These are phyloP conservation scores for Rhyacichthys aspro DNA, from an alignment of 2,797 vertebrate genomes.

Conservation along the genomic window DNA sequence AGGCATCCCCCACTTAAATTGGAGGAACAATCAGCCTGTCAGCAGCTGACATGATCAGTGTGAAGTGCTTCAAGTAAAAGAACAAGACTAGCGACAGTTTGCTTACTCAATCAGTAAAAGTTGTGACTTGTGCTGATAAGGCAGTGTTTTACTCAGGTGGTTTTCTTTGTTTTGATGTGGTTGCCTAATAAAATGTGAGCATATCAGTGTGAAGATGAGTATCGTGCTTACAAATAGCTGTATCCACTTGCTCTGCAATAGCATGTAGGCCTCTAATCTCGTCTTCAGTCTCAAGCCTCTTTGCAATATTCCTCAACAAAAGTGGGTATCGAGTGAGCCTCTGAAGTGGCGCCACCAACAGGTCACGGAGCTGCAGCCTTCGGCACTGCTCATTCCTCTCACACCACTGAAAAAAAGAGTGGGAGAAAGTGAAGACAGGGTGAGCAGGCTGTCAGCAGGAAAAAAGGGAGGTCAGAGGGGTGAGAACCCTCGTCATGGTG, in stretches of 20 bases:
- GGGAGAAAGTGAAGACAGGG: slow-evolving; percentile 3
- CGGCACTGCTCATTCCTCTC: slow-evolving; percentile 87
- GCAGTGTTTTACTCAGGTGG: background rate
- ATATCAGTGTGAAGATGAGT: background rate
- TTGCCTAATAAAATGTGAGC: background rate
- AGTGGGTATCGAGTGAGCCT: slow-evolving; percentile 88
- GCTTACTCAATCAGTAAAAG: background rate
- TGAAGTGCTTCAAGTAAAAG: background rate
- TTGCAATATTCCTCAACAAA: slow-evolving; percentile 87
- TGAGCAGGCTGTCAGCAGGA: slow-evolving; percentile 16
- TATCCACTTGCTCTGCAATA: slow-evolving; percentile 88
- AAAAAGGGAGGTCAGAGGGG: slow-evolving; percentile 30
- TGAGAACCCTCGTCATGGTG: slow-evolving; percentile 6
- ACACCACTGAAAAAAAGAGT: slow-evolving; percentile 83
- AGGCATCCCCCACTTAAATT: background rate
- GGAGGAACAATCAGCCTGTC: slow-evolving; percentile 2
- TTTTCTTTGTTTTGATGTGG: background rate
- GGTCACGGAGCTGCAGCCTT: slow-evolving; percentile 84
- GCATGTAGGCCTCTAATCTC: slow-evolving; percentile 78
- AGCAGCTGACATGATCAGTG: background rate
- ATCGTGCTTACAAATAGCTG: slow-evolving; percentile 85
- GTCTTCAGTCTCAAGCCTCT: slow-evolving; percentile 72
- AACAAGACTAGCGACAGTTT: background rate
- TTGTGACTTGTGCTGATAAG: slow-evolving; percentile 1
- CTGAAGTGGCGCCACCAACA: slow-evolving; percentile 88